Evolutionary conservation across 2,113 vertebrate genomes (phyloP).

Genomic region (Nothoprocta pentlandii): DNA sequence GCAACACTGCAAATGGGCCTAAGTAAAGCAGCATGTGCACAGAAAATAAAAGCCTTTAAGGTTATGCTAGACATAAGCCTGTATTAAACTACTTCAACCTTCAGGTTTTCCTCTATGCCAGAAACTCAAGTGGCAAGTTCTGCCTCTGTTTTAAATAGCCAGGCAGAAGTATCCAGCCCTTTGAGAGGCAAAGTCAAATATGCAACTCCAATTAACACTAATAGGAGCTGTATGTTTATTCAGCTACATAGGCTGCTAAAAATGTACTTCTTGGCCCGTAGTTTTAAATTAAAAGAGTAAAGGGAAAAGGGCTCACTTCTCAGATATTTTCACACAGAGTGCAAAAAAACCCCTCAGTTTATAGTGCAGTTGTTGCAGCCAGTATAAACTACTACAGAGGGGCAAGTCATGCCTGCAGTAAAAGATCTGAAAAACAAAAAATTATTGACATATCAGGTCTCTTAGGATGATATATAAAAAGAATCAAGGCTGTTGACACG

Average conservation of each 20-base stretch:
- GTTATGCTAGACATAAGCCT: not conserved
- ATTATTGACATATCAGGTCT: conserved; percentile 4
- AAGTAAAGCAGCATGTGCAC: not conserved
- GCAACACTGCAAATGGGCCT: not conserved
- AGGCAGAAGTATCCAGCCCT: not conserved
- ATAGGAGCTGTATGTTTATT: conserved; percentile 10
- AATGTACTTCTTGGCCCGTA: not conserved
- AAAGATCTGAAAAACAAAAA: conserved; percentile 37
- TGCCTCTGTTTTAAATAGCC: not conserved
- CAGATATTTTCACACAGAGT: not conserved
- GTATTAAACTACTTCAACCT: not conserved
- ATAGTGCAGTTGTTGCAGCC: not conserved
- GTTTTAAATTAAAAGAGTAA: not conserved
- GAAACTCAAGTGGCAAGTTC: not conserved
- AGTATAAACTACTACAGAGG: conserved; percentile 20
- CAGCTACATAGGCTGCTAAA: conserved; percentile 20
- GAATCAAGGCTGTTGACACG: not conserved
- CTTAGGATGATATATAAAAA: not conserved
- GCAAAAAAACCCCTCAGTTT: not conserved
- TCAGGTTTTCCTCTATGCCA: not conserved
- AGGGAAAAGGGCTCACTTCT: not conserved
- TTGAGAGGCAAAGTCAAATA: not conserved
- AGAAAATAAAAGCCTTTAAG: not conserved
- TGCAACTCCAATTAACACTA: not conserved
- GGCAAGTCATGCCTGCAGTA: conserved; percentile 21